Evolutionary conservation across 2,113 vertebrate genomes (phyloP).

Genomic region (Ursus arctos): DNA sequence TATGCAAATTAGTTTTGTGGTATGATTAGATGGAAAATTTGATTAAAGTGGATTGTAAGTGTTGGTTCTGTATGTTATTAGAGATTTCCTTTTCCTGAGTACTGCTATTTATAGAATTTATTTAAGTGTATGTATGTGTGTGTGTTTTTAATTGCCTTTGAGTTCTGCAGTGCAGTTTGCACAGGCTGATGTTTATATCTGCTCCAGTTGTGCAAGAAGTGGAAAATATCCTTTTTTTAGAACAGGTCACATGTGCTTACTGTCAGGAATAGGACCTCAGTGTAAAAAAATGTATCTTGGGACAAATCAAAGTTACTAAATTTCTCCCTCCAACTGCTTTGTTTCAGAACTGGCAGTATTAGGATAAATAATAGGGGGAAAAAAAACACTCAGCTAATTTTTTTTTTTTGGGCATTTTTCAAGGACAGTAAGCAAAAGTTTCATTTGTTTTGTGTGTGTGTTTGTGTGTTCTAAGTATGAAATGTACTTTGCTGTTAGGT

Average conservation of each 20-base stretch:
- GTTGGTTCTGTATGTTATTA: conserved; percentile 76
- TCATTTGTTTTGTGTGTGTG: conserved; percentile 29
- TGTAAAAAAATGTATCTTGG: conserved; percentile 86
- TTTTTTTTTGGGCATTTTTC: conserved; percentile 36
- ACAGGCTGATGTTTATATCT: conserved; percentile 91
- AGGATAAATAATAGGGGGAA: conserved; percentile 75
- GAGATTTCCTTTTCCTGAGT: conserved; percentile 84
- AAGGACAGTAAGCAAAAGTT: conserved; percentile 66
- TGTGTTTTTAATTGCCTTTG: conserved; percentile 82
- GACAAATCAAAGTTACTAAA: conserved; percentile 89
- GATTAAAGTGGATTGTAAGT: conserved; percentile 83
- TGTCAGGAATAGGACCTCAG: conserved; percentile 88
- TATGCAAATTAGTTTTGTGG: conserved; percentile 83
- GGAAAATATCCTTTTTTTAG: conserved; percentile 94
- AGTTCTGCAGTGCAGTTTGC: conserved; percentile 88
- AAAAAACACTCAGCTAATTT: conserved; percentile 5
- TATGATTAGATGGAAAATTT: conserved; percentile 84
- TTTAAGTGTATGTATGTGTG: conserved; percentile 73
- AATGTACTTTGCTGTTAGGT: conserved; percentile 56
- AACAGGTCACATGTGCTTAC: conserved; percentile 91
- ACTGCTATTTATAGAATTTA: conserved; percentile 87
- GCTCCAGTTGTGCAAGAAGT: conserved; percentile 93
- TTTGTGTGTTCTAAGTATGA: conserved; percentile 6
- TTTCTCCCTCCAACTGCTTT: conserved; percentile 84
- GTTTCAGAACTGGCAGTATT: conserved; percentile 80